These are phyloP conservation scores for Zapus hudsonius DNA, from an alignment of 2,113 vertebrate species.

Conservation along the genomic window DNA sequence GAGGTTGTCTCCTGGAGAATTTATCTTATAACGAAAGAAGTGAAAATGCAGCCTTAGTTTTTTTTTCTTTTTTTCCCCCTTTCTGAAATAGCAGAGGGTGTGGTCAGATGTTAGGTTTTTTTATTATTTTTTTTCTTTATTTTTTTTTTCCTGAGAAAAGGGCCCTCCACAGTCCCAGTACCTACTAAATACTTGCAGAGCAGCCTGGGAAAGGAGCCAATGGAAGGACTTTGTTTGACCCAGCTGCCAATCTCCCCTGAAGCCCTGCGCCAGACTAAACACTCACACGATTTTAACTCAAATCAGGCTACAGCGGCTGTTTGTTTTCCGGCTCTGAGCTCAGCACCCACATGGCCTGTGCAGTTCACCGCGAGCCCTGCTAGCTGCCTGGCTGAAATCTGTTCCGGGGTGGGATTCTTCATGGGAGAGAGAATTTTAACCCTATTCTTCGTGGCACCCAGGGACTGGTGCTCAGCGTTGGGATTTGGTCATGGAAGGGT, in stretches of 20 bases:
- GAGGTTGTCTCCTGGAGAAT: constrained; percentile 85
- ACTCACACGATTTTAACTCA: constrained; percentile 92
- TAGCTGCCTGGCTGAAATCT: constrained; percentile 82
- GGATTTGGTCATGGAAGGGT: not conserved
- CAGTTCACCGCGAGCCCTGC: constrained; percentile 83
- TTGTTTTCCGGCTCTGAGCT: constrained; percentile 90
- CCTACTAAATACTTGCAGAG: constrained; percentile 93
- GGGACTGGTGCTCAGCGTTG: not conserved
- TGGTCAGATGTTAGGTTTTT: constrained; percentile 90
- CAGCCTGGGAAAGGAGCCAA: constrained; percentile 92
- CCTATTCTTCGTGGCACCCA: constrained; percentile 59
- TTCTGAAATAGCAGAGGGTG: constrained; percentile 86
- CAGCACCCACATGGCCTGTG: constrained; percentile 87
- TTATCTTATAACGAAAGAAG: constrained; percentile 84
- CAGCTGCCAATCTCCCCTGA: constrained; percentile 96
- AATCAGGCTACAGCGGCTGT: constrained; percentile 94
- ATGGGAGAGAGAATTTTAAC: constrained; percentile 64
- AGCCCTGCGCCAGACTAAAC: constrained; percentile 97
- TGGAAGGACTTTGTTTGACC: constrained; percentile 95
- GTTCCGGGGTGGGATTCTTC: constrained; percentile 78
- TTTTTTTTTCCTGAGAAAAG: constrained; percentile 90
- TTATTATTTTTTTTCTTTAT: too few species aligned
- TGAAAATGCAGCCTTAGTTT: constrained; percentile 76
- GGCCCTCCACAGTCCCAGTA: constrained; percentile 88
- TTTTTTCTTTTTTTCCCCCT: not conserved